Conservation (phyloP, 2,113 vertebrate genomes). For the Sceloporus tristichus region DNA sequence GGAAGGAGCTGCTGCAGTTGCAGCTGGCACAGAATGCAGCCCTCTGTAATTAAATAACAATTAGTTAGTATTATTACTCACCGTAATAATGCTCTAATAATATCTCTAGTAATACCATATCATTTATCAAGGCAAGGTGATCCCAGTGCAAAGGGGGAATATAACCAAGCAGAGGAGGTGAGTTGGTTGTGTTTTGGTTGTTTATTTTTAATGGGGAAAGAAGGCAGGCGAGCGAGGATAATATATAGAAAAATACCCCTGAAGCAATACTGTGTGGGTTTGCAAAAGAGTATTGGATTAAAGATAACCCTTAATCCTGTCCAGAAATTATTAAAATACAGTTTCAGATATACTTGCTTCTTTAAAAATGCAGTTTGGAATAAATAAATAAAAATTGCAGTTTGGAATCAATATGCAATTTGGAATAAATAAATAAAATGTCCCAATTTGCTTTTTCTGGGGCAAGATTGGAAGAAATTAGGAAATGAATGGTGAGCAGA, state of each 20-base stretch:
- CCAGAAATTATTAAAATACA: not conserved
- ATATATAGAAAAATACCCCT: not conserved
- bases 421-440: constrained; percentile 33
- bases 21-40: constrained; percentile 80
- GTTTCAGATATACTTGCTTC: constrained; percentile 49
- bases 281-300: constrained; percentile 45
- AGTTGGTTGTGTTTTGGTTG: constrained; percentile 62
- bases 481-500: constrained; percentile 38
- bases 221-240: not conserved
- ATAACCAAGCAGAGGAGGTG: constrained; percentile 71
- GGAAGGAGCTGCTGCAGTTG: constrained; percentile 76
- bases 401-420: not conserved
- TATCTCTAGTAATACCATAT: constrained; percentile 84
- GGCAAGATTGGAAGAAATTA: not conserved
- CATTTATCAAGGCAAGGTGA: constrained; percentile 81
- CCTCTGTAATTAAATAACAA: constrained; percentile 84
- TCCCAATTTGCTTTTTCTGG: constrained; percentile 35
- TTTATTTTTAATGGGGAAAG: constrained; percentile 47
- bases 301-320: not conserved
- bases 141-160: constrained; percentile 56
- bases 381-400: constrained; percentile 14
- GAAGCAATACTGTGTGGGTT: constrained; percentile 48
- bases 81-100: constrained; percentile 85
- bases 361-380: constrained; percentile 36
- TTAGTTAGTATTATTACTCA: constrained; percentile 84